Percentiles rank a stretch among this genome's conserved stretches.
phyloP scores from a whole-genome alignment of 2,888 invertebrate genomes.

The Notodonta dromedarius region DNA sequence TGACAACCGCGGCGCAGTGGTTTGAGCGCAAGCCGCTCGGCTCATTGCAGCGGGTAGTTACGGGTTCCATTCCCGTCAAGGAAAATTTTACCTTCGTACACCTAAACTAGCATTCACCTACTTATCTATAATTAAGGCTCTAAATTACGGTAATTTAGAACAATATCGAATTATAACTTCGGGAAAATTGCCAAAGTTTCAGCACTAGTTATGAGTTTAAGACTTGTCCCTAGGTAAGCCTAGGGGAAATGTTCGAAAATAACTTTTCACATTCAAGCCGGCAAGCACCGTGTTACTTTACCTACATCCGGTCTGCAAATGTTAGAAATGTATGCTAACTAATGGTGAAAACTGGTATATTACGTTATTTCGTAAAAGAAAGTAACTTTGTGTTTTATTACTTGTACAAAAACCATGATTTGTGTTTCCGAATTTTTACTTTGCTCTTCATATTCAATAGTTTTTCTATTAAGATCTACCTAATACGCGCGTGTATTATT shows the following conservation, averaged over 20 bases:
- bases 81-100: too few species aligned
- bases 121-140: too few species aligned
- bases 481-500: too few species aligned
- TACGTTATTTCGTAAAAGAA: background rate
- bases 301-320: background rate
- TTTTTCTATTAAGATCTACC: too few species aligned
- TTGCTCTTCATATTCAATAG: background rate
- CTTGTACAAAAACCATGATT: background rate
- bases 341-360: background rate
- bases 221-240: too few species aligned
- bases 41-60: too few species aligned
- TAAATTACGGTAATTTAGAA: too few species aligned
- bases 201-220: background rate
- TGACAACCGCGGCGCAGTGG: too few species aligned
- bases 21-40: too few species aligned
- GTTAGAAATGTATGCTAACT: background rate
- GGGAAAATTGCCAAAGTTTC: background rate
- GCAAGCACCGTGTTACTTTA: background rate
- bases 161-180: background rate
- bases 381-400: background rate
- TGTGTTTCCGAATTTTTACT: background rate
- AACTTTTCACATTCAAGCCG: conserved; percentile 1
- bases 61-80: too few species aligned
- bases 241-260: background rate
- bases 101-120: too few species aligned